Percentiles rank a stretch among this genome's conserved stretches.
Evolutionary conservation across 1,140 invertebrate genomes (phyloP).

Genomic region (Papilio helenus): DNA sequence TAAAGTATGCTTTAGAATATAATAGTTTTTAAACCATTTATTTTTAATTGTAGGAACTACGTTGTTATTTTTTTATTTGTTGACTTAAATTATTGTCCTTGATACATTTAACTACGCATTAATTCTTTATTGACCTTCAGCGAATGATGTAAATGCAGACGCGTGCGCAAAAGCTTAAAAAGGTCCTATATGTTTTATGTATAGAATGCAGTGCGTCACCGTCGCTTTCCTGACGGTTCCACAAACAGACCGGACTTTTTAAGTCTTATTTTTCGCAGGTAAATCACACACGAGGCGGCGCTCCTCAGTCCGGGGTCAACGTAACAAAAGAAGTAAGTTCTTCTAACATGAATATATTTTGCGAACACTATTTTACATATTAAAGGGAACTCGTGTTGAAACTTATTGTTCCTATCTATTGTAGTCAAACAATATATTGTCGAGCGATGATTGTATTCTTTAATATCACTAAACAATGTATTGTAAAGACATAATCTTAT

Average conservation of each 20-base stretch:
- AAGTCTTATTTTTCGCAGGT: slow-evolving; percentile 61
- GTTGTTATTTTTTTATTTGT: not conserved
- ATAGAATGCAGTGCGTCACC: not conserved
- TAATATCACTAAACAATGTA: not conserved
- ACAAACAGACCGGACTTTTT: slow-evolving; percentile 37
- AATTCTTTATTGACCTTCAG: slow-evolving; percentile 21
- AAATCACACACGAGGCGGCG: slow-evolving; percentile 76
- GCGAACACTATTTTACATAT: slow-evolving; percentile 29
- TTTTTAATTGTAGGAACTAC: not conserved
- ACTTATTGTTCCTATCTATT: slow-evolving; percentile 6
- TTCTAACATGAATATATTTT: not conserved
- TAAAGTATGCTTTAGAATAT: not conserved
- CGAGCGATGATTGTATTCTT: not conserved
- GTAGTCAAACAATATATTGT: slow-evolving; percentile 10
- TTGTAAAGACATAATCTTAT: not conserved
- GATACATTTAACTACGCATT: not conserved
- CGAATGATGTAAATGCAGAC: slow-evolving; percentile 10
- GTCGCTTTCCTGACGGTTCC: slow-evolving; percentile 31
- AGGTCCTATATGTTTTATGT: slow-evolving; percentile 26
- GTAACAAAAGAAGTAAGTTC: slow-evolving; percentile 78
- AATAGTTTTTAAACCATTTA: not conserved
- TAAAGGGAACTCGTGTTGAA: slow-evolving; percentile 7
- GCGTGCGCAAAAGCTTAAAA: slow-evolving; percentile 10
- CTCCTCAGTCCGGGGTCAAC: slow-evolving; percentile 74
- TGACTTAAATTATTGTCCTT: not conserved